phyloP scores from a whole-genome alignment of 2,888 invertebrate species.

The Lasioglossum morio region DNA sequence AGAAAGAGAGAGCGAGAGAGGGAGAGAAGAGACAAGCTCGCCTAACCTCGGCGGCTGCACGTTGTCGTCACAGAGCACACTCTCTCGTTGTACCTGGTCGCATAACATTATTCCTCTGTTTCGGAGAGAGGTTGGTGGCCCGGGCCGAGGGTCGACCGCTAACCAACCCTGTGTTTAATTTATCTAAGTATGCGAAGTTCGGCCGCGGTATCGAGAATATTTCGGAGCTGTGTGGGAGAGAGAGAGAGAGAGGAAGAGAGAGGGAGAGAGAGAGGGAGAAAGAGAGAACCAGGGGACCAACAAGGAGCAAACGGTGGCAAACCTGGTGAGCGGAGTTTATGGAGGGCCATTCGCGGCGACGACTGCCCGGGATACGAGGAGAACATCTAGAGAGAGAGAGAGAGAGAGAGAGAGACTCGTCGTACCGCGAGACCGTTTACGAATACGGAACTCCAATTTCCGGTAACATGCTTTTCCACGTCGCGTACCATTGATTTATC shows the following conservation, averaged over 20 bases:
- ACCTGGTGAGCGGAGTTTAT: slow-evolving; percentile 9
- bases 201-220: slow-evolving; percentile 20
- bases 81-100: slow-evolving; percentile 12
- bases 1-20: background rate
- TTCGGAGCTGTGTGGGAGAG: background rate
- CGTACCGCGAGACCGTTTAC: slow-evolving; percentile 2
- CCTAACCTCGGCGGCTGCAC: background rate
- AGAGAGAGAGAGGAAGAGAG: background rate
- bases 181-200: slow-evolving; percentile 20
- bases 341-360: background rate
- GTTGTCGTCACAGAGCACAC: slow-evolving; percentile 23
- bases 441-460: slow-evolving; percentile 5
- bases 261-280: background rate
- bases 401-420: background rate
- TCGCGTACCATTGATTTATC: slow-evolving; percentile 17
- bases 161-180: slow-evolving; percentile 31
- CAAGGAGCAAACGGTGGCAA: background rate
- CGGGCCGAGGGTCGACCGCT: background rate
- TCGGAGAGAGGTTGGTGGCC: background rate
- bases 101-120: slow-evolving; percentile 54
- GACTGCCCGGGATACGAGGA: background rate
- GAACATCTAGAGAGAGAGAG: background rate
- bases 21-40: background rate
- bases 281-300: background rate
- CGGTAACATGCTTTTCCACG: slow-evolving; percentile 15